Evolutionary conservation across 2,888 invertebrate genomes (phyloP), one percentile per base, ranked within the genome.

Genomic region (Dryococelus australis): DNA sequence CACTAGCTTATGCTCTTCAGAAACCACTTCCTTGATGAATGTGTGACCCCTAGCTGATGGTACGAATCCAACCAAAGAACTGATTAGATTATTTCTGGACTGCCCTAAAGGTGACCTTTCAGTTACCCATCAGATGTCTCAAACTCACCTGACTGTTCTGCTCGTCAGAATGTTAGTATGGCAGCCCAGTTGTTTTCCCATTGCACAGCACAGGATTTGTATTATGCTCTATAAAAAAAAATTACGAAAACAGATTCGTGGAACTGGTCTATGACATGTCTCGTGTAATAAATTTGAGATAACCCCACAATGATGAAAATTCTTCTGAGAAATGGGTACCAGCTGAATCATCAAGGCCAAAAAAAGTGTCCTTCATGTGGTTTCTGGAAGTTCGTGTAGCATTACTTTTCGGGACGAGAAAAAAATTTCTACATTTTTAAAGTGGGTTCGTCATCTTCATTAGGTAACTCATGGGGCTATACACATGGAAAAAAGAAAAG

Each of bases 121-220:
- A 13, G 43, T 84, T 16, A 43, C 43, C n/a, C 26, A 84, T 43
- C 43, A 84, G 13, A 84, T 43, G 26, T 43, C 13, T 47, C 16
- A 16, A n/a, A 26, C 43, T 43, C 84, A 84, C 4, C 13, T 35
- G 47, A 84, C 43, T 26, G 43, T 84, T 16, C 43, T 26, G 43
- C 84, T 84, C 13, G 84, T 84, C 24, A n/a, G 84, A 12, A n/a
- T n/a, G n/a, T n/a, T n/a, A n/a, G n/a, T n/a, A 84, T 84, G 26
- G 84, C 84, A 84, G 43, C 84, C 28, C 84, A 43, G 43, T 35
- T 84, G 16, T 65, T 65, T 5, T 65, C 65, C 65, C 65, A 16
- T 65, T 1, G 24, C 8, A 65, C 65, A 65, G 65, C 65, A 10
- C 26, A 2, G 5, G 43, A 20, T 10, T 27, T n/a, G 4, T 12